Conservation (phyloP, 2,113 vertebrate species). For the Mesocricetus auratus region DNA sequence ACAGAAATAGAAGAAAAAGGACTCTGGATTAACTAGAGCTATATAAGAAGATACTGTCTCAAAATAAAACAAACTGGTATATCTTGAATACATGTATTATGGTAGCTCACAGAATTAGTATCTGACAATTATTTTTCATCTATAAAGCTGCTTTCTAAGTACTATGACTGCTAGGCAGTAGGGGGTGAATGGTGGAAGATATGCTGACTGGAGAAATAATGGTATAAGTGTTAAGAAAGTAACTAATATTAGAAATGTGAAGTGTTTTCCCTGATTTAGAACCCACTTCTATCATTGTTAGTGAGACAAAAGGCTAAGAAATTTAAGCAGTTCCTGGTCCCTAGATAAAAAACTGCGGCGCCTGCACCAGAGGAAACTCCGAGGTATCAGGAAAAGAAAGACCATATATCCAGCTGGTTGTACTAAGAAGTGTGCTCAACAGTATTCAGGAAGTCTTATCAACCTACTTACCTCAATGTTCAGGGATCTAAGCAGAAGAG, state of each 20-base stretch:
- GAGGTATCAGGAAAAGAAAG: too few relatives aligned
- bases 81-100: neutral
- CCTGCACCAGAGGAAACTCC: too few relatives aligned
- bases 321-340: too few relatives aligned
- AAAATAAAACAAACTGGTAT: neutral
- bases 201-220: neutral
- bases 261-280: neutral
- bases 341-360: neutral
- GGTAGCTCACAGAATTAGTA: neutral
- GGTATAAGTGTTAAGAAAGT: neutral
- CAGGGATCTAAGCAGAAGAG: neutral
- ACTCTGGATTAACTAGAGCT: neutral
- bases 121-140: neutral
- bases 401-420: too few relatives aligned
- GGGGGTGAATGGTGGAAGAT: neutral
- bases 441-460: neutral
- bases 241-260: neutral
- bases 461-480: neutral
- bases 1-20: neutral
- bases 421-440: neutral
- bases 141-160: neutral
- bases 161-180: neutral
- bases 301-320: neutral
- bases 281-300: neutral
- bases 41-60: neutral